Evolutionary conservation across 2,797 vertebrate genomes (phyloP), one percentile per base, ranked within the genome.

Genomic region (Hafferia zeledoni): DNA sequence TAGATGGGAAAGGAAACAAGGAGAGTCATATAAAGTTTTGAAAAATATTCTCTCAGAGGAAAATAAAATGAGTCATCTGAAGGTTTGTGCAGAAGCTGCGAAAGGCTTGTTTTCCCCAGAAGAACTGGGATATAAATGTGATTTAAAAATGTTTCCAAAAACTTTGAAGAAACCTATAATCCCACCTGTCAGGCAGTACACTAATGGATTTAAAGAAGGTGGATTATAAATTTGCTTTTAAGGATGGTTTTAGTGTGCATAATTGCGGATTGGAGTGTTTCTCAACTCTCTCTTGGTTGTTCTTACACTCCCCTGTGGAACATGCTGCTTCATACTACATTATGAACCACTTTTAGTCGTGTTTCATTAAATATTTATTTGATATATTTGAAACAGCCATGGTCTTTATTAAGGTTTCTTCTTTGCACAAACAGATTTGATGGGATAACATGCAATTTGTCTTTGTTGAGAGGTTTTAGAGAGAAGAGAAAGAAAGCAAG

Each of bases 291-390:
- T 91, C 46, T 56, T 44, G 82, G 88, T 87, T 94, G 56, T 77
- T 91, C 83, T 77, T 88, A 67, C 83, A 81, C 83, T 91, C 55
- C 94, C 92, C n/a, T 60, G 89, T 27, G 89, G 92, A 89, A 83
- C 44, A 23, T 1, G n/a, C 65, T 78, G 79, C 92, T 92, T 64
- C 86, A 44, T 17, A 23, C 86, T 70, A 94, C 94, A 90, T 96
- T 95, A 88, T 63, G 67, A 95, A 79, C 71, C 57, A 69, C 87
- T 96, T 96, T 79, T 37, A 96, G 92, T 71, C 15, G 9, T 91
- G 84, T 95, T 95, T 92, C 96, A 94, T 96, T 94, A 97, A 96
- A 93, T 93, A 97, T 97, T 96, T 97, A 97, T 93, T 95, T 86
- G 63, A 87, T 43, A 33, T 84, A 94, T 95, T 83, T 85, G 83